Conservation (phyloP, 1,140 invertebrate species). For the Antheraea pernyi region DNA sequence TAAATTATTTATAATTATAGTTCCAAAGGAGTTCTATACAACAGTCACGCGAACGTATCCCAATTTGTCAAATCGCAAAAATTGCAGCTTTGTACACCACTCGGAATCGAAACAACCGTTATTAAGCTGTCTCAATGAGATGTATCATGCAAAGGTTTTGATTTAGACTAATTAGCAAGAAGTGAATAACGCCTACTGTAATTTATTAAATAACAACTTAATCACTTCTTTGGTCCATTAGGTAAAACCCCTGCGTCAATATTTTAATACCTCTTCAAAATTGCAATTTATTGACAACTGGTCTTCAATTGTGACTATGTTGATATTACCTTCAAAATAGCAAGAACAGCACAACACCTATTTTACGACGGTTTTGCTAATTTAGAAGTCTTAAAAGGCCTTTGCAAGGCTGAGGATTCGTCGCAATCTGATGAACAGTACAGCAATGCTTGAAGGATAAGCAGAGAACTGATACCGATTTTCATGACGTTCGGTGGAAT, state of each 20-base stretch:
- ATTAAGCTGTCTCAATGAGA: background rate
- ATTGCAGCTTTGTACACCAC: background rate
- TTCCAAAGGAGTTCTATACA: background rate
- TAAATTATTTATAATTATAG: background rate
- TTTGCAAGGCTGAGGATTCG: too few species aligned
- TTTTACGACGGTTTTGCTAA: too few species aligned
- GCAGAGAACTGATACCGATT: too few species aligned
- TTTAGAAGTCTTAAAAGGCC: too few species aligned
- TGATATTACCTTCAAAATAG: too few species aligned
- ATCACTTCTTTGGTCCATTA: background rate
- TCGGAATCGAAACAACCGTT: background rate
- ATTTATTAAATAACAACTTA: background rate
- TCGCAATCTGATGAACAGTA: too few species aligned
- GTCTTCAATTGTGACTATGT: too few species aligned
- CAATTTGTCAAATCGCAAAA: conserved; percentile 1
- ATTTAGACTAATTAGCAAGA: background rate
- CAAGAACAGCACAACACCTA: too few species aligned
- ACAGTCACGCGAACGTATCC: background rate
- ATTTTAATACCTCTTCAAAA: background rate
- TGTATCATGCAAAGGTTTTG: background rate
- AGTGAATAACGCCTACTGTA: background rate
- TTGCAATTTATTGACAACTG: too few species aligned
- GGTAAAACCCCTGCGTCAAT: background rate
- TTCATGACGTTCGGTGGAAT: too few species aligned
- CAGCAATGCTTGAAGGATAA: too few species aligned